Evolutionary conservation across 2,113 vertebrate genomes (phyloP).

Genomic region (Leuciscus idus): DNA sequence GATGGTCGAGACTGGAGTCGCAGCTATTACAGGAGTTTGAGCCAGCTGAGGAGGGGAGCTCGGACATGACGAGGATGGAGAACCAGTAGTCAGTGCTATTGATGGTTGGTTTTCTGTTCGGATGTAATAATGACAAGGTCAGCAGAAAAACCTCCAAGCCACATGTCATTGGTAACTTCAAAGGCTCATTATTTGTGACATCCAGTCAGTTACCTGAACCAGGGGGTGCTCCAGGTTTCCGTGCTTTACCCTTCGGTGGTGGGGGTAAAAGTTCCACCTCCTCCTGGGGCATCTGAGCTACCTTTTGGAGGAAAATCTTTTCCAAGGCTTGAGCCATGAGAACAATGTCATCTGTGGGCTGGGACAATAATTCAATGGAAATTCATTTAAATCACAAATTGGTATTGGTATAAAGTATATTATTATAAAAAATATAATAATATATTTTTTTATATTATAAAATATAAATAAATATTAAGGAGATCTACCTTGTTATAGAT

Average conservation of each 20-base stretch:
- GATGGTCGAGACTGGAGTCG: slow-evolving; percentile 90
- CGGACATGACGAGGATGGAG: slow-evolving; percentile 86
- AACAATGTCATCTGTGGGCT: slow-evolving; percentile 98
- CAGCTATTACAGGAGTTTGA: slow-evolving; percentile 91
- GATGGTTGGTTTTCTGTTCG: slow-evolving; percentile 76
- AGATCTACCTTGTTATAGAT: slow-evolving; percentile 95
- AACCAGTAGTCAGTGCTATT: slow-evolving; percentile 84
- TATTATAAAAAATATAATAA: not conserved
- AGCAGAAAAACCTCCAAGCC: not conserved
- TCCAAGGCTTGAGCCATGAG: slow-evolving; percentile 98
- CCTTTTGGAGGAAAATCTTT: slow-evolving; percentile 98
- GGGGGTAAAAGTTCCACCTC: slow-evolving; percentile 94
- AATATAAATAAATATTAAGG: slow-evolving; percentile 1
- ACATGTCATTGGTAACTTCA: not conserved
- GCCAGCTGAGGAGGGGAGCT: slow-evolving; percentile 83
- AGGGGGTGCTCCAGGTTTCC: slow-evolving; percentile 80
- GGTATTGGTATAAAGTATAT: not conserved
- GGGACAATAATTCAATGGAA: slow-evolving; percentile 39
- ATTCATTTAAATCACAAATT: not conserved
- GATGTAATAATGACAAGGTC: slow-evolving; percentile 4
- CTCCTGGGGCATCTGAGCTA: slow-evolving; percentile 98
- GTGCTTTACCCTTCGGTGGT: slow-evolving; percentile 93
- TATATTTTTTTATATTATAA: not conserved
- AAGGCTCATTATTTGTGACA: not conserved
- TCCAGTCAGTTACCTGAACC: slow-evolving; percentile 77